Conservation (phyloP, 2,888 invertebrate species). For the Myopa testacea region DNA sequence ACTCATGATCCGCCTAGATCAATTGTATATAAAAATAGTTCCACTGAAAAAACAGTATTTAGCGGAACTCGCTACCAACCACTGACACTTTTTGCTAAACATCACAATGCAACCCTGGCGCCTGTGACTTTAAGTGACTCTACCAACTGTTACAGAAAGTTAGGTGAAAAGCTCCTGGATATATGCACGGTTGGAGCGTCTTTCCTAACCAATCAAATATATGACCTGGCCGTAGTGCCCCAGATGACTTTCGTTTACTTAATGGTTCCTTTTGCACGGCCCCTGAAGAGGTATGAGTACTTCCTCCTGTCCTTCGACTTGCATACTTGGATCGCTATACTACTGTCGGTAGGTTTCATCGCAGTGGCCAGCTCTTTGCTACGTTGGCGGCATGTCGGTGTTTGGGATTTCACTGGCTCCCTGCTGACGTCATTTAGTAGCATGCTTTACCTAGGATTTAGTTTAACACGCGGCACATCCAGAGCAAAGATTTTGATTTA, state of each 20-base stretch:
- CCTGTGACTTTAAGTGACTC: constrained; percentile 8
- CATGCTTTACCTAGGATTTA: constrained; percentile 23
- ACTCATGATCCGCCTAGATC: constrained; percentile 31
- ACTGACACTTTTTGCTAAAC: constrained; percentile 14
- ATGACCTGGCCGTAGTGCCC: not conserved
- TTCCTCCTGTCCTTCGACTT: constrained; percentile 25
- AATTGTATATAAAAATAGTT: constrained; percentile 23
- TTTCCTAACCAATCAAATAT: not conserved
- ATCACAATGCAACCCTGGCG: constrained; percentile 30
- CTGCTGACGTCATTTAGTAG: constrained; percentile 17
- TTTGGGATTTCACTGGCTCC: constrained; percentile 3
- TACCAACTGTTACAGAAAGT: not conserved
- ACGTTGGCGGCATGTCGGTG: not conserved
- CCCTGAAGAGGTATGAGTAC: not conserved
- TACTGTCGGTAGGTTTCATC: not conserved
- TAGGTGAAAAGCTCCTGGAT: constrained; percentile 1
- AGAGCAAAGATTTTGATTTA: not conserved
- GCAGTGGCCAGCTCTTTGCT: not conserved
- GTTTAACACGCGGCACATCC: not conserved
- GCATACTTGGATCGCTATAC: constrained; percentile 30
- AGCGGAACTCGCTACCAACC: constrained; percentile 3
- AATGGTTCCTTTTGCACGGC: constrained; percentile 27
- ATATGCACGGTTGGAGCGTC: constrained; percentile 9
- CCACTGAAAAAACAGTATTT: not conserved
- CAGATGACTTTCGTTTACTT: constrained; percentile 16